These are phyloP conservation scores for Dasyornis broadbenti DNA, from an alignment of 2,113 vertebrate species.

Conservation along the genomic window DNA sequence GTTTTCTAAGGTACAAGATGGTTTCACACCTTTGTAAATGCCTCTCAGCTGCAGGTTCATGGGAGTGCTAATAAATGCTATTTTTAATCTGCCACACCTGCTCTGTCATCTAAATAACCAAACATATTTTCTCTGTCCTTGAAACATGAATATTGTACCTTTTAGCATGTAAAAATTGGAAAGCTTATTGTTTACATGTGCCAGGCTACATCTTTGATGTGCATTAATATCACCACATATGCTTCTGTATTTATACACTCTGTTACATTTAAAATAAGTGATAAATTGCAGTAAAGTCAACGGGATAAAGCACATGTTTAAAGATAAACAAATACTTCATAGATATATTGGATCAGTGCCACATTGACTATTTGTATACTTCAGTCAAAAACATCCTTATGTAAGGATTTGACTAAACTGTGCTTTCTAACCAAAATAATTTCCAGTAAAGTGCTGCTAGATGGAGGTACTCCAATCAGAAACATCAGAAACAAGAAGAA, in stretches of 20 bases:
- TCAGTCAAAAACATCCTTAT: background rate
- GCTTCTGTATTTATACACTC: background rate
- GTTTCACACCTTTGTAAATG: conserved; percentile 16
- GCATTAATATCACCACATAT: background rate
- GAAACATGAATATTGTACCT: background rate
- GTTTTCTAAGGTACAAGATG: background rate
- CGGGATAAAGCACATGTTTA: background rate
- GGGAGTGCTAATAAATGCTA: conserved; percentile 18
- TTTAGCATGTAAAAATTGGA: background rate
- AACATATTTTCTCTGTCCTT: conserved; percentile 7
- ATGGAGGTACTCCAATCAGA: background rate
- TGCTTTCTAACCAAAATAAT: background rate
- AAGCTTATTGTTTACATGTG: background rate
- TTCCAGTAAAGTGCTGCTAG: background rate
- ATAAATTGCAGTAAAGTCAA: background rate
- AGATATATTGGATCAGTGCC: background rate
- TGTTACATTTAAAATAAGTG: background rate
- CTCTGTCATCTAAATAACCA: background rate
- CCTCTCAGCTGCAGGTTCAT: conserved; percentile 3
- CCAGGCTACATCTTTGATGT: background rate
- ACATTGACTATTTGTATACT: background rate
- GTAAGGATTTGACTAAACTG: background rate
- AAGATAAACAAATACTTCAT: background rate
- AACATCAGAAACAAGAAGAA: background rate
- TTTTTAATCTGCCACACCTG: conserved; percentile 33